Conservation (phyloP, 2,888 invertebrate genomes). For the Loripinus fragilis region DNA sequence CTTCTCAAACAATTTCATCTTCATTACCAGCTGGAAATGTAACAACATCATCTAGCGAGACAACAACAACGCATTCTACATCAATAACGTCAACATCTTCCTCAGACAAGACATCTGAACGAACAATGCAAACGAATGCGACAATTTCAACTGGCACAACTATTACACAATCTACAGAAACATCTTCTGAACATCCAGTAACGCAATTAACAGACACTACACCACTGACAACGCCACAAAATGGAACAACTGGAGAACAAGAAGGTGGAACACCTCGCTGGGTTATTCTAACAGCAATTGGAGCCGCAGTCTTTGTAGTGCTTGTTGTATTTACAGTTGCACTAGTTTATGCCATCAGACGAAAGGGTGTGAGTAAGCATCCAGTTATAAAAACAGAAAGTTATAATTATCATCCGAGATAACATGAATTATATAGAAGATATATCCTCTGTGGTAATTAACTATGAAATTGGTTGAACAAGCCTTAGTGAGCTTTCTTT, state of each 20-base stretch:
- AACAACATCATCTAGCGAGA: neutral
- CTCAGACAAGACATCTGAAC: neutral
- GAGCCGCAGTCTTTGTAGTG: constrained; percentile 3
- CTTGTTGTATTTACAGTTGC: neutral
- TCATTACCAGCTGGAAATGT: no score
- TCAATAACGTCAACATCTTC: neutral
- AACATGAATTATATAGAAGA: no score
- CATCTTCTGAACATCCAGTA: neutral
- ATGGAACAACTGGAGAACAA: neutral
- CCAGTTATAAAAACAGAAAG: neutral
- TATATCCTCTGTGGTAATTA: no score
- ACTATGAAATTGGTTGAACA: no score
- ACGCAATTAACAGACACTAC: neutral
- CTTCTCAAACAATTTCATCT: neutral
- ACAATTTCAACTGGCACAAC: neutral
- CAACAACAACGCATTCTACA: neutral
- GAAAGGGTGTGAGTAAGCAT: no score
- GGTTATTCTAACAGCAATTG: constrained; percentile 11
- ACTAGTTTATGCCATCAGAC: neutral
- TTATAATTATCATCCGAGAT: neutral
- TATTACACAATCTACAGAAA: neutral
- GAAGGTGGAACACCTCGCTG: neutral
- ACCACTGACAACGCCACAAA: neutral
- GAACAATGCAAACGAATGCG: neutral
- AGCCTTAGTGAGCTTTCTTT: no score